Evolutionary conservation across 2,113 vertebrate genomes (phyloP).

Genomic region (Antechinus flavipes): DNA sequence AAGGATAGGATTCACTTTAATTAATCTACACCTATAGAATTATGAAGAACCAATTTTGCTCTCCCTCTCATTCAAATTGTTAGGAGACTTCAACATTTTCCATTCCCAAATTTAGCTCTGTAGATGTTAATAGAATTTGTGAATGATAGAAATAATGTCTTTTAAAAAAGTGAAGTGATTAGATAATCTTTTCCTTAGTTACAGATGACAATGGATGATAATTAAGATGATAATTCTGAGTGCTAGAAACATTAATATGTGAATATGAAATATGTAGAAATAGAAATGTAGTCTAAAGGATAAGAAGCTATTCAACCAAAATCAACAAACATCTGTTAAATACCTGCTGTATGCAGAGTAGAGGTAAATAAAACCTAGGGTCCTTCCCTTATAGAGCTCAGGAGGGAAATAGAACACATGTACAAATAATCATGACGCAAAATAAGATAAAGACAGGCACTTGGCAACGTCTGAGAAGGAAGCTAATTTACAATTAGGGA

Average conservation of each 20-base stretch:
- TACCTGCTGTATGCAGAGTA: neutral
- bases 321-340: neutral
- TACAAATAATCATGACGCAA: neutral
- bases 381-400: neutral
- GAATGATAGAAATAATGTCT: constrained; percentile 31
- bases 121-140: neutral
- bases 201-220: constrained; percentile 25
- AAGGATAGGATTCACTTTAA: constrained; percentile 59
- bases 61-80: constrained; percentile 47
- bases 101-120: neutral
- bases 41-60: constrained; percentile 47
- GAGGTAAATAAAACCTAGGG: neutral
- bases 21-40: constrained; percentile 48
- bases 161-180: constrained; percentile 48
- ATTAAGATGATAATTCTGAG: neutral
- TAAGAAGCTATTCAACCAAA: constrained; percentile 28
- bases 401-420: neutral
- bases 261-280: constrained; percentile 44
- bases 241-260: constrained; percentile 35
- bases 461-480: neutral
- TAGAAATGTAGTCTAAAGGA: neutral
- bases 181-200: constrained; percentile 42
- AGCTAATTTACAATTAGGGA: neutral
- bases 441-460: neutral
- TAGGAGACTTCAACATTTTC: neutral